Conservation (phyloP, 2,888 invertebrate species). For the Polyommatus iphigenia region DNA sequence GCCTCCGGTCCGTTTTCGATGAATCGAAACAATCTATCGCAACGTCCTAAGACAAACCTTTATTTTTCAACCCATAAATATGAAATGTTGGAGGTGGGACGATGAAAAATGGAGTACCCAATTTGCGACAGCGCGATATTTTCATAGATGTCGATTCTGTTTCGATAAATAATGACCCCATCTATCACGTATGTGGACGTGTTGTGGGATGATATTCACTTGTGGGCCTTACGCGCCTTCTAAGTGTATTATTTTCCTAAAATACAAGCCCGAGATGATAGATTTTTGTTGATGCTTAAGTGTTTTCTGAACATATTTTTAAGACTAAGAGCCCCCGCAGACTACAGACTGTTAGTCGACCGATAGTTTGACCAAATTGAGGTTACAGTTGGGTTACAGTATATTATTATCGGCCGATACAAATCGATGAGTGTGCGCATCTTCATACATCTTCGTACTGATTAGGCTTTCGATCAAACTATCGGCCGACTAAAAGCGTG, state of each 20-base stretch:
- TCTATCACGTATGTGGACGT: slow-evolving; percentile 21
- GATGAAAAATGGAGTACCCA: neutral
- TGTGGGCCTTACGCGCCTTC: neutral
- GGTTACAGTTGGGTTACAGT: no score
- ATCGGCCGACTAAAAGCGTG: no score
- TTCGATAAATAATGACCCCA: slow-evolving; percentile 21
- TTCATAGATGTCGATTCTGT: slow-evolving; percentile 16
- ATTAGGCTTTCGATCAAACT: no score
- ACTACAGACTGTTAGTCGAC: no score
- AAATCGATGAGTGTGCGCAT: no score
- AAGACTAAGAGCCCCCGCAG: no score
- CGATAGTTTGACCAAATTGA: no score
- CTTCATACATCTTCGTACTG: no score
- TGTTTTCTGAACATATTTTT: neutral
- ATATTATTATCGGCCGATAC: no score
- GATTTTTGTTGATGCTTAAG: neutral
- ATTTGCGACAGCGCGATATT: slow-evolving; percentile 11
- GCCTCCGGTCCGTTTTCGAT: neutral
- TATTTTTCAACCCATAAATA: neutral
- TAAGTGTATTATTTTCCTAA: slow-evolving; percentile 2
- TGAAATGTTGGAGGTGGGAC: slow-evolving; percentile 1
- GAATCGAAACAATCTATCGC: no score
- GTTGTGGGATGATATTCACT: slow-evolving; percentile 10
- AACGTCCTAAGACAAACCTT: neutral
- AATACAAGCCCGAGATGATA: neutral